Evolutionary conservation across 2,888 invertebrate genomes (phyloP).

Genomic region (Troides helena): DNA sequence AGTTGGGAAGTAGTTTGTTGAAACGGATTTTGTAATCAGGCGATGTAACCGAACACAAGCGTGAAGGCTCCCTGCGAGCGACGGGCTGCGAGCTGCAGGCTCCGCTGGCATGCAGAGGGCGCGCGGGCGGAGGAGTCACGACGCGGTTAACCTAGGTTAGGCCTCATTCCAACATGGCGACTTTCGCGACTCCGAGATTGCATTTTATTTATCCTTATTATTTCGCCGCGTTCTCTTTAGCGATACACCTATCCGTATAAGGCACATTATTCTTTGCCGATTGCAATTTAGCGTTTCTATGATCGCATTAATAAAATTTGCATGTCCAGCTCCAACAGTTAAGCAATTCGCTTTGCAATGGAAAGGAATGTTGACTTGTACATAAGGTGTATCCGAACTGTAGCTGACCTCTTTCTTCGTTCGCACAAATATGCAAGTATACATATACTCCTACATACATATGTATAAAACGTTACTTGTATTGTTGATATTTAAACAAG

Average conservation of each 20-base stretch:
- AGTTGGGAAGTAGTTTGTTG: slow-evolving; percentile 27
- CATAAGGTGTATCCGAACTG: slow-evolving; percentile 11
- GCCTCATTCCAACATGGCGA: slow-evolving; percentile 50
- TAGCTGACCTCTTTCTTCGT: slow-evolving; percentile 26
- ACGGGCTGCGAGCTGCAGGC: slow-evolving; percentile 35
- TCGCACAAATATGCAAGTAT: neutral
- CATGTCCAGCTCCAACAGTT: slow-evolving; percentile 20
- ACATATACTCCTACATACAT: neutral
- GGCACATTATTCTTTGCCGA: slow-evolving; percentile 10
- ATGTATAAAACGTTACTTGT: slow-evolving; percentile 4
- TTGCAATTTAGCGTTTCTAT: slow-evolving; percentile 18
- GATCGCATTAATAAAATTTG: slow-evolving; percentile 23
- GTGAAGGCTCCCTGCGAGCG: slow-evolving; percentile 44
- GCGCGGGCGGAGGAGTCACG: slow-evolving; percentile 55
- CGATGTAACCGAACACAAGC: slow-evolving; percentile 37
- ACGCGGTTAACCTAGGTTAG: slow-evolving; percentile 69
- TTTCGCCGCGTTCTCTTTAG: slow-evolving; percentile 29
- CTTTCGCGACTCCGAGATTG: slow-evolving; percentile 46
- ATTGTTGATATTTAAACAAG: slow-evolving; percentile 22
- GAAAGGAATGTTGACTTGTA: slow-evolving; percentile 15
- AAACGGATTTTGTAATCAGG: slow-evolving; percentile 30
- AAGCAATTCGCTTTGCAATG: slow-evolving; percentile 12
- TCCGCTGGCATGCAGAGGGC: slow-evolving; percentile 34
- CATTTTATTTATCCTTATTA: slow-evolving; percentile 34
- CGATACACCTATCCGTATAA: slow-evolving; percentile 15